phyloP scores from a whole-genome alignment of 2,113 vertebrate genomes.

The Seriola dumerili region DNA sequence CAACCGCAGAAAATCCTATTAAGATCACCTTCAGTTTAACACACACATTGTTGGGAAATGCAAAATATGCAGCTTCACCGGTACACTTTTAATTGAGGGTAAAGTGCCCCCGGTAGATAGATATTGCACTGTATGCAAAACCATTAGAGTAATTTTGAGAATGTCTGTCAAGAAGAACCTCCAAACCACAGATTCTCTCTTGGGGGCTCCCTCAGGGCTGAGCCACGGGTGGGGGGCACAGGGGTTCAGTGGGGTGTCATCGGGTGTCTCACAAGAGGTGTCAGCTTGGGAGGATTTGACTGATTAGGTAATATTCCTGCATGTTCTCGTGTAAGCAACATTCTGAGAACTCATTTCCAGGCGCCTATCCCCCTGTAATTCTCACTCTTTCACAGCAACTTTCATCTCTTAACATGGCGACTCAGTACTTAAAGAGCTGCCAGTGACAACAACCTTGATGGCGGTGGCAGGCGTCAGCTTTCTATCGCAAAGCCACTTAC shows the following conservation, averaged over 20 bases:
- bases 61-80: conserved; percentile 84
- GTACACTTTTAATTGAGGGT: conserved; percentile 85
- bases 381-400: conserved; percentile 75
- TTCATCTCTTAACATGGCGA: conserved; percentile 84
- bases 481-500: conserved; percentile 86
- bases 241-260: conserved; percentile 70
- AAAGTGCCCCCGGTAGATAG: conserved; percentile 74
- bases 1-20: conserved; percentile 88
- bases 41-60: conserved; percentile 84
- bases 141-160: conserved; percentile 78
- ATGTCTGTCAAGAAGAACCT: conserved; percentile 81
- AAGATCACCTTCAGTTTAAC: conserved; percentile 88
- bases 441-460: conserved; percentile 82
- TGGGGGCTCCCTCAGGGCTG: conserved; percentile 82
- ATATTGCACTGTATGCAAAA: conserved; percentile 81
- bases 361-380: conserved; percentile 82
- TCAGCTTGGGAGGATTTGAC: conserved; percentile 87
- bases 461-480: conserved; percentile 85
- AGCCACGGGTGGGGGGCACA: conserved; percentile 71
- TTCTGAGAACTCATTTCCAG: conserved; percentile 81
- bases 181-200: conserved; percentile 77
- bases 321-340: conserved; percentile 87
- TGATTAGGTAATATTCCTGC: conserved; percentile 87
- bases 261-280: conserved; percentile 80
- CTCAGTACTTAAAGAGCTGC: conserved; percentile 81